A percentile compares a stretch with the other conserved stretches of the same genome.
Conservation (phyloP, 2,113 vertebrate species). For the Dendropsophus ebraccatus region DNA sequence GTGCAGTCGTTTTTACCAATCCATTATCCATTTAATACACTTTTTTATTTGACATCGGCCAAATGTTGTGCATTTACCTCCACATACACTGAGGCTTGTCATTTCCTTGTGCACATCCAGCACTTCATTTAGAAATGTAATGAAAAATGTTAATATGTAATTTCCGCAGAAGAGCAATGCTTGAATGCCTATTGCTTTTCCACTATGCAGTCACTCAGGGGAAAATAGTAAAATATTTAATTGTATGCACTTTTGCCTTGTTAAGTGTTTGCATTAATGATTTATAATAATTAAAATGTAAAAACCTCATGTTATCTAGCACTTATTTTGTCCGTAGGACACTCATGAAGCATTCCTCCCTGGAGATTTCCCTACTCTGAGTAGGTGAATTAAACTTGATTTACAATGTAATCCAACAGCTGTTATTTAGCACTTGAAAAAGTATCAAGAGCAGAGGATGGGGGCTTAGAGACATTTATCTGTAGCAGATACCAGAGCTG, state of each 20-base stretch:
- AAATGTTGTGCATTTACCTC: not conserved
- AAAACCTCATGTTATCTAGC: slow-evolving; percentile 43
- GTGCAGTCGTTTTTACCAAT: not conserved
- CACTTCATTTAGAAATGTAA: slow-evolving; percentile 25
- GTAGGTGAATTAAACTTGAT: slow-evolving; percentile 43
- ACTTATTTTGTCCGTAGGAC: slow-evolving; percentile 41
- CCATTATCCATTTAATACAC: not conserved
- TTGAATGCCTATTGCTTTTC: slow-evolving; percentile 31
- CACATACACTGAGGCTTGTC: not conserved
- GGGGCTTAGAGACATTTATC: not conserved
- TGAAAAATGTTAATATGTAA: slow-evolving; percentile 23
- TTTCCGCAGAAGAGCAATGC: slow-evolving; percentile 12
- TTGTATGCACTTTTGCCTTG: slow-evolving; percentile 45
- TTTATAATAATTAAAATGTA: slow-evolving; percentile 47
- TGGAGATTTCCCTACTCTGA: not conserved
- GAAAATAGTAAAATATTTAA: slow-evolving; percentile 27
- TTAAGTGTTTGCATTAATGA: slow-evolving; percentile 49
- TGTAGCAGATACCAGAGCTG: not conserved
- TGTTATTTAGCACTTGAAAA: slow-evolving; percentile 33
- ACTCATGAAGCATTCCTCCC: slow-evolving; percentile 20
- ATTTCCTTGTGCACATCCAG: not conserved
- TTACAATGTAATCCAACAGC: slow-evolving; percentile 41
- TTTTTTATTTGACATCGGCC: not conserved
- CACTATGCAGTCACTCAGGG: slow-evolving; percentile 27
- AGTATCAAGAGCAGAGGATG: slow-evolving; percentile 8